Conservation (phyloP, 1,140 invertebrate genomes). For the Drosophila elegans region DNA sequence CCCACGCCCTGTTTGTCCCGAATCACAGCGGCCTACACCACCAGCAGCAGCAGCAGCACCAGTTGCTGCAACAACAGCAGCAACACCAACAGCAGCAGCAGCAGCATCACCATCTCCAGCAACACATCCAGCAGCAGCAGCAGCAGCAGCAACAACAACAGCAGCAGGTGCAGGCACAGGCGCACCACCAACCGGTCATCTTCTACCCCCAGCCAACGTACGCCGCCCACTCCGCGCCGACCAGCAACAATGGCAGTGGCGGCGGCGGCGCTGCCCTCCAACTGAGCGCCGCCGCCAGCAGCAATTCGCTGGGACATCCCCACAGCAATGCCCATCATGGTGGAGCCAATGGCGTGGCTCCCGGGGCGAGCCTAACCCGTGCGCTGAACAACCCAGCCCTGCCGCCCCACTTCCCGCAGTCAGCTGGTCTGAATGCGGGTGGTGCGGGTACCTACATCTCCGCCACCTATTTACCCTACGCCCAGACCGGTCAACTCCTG, state of each 20-base stretch:
- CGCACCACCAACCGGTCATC: slow-evolving; percentile 50
- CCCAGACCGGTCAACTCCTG: slow-evolving; percentile 40
- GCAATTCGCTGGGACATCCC: slow-evolving; percentile 45
- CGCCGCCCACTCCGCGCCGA: slow-evolving; percentile 40
- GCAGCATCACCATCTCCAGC: slow-evolving; percentile 28
- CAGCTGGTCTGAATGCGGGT: slow-evolving; percentile 67
- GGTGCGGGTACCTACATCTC: slow-evolving; percentile 41
- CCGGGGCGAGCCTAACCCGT: slow-evolving; percentile 50
- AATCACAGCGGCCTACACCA: slow-evolving; percentile 48
- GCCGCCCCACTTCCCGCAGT: slow-evolving; percentile 50
- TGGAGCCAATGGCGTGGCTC: slow-evolving; percentile 54
- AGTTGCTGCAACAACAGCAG: slow-evolving; percentile 38
- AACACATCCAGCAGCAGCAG: slow-evolving; percentile 48
- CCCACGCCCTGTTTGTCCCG: slow-evolving; percentile 59
- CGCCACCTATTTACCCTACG: slow-evolving; percentile 53
- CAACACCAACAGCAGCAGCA: slow-evolving; percentile 22
- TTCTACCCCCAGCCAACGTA: slow-evolving; percentile 49
- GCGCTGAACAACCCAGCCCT: slow-evolving; percentile 47
- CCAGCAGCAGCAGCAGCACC: slow-evolving; percentile 54
- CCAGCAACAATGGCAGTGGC: slow-evolving; percentile 49
- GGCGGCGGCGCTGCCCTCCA: slow-evolving; percentile 68
- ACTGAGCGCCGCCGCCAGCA: slow-evolving; percentile 70
- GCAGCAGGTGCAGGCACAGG: slow-evolving; percentile 52
- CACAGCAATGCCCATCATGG: slow-evolving; percentile 35
- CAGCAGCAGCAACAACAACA: slow-evolving; percentile 59